Percentiles rank a stretch among this genome's conserved stretches.
phyloP scores from a whole-genome alignment of 2,888 invertebrate species.

The Phrixothrix hirtus region DNA sequence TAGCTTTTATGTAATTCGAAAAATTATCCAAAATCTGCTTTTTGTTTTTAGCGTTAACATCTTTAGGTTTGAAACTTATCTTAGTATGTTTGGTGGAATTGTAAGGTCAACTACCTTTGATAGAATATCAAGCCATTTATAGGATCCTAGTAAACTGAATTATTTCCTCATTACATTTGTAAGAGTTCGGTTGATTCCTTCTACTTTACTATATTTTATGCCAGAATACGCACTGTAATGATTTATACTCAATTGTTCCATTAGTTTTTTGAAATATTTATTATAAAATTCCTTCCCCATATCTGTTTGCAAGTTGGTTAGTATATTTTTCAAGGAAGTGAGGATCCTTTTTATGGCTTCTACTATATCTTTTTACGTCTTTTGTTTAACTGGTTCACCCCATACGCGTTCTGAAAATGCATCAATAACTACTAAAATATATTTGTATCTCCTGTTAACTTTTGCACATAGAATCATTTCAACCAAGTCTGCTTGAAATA shows the following conservation, averaged over 20 bases:
- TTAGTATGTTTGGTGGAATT: conserved; percentile 24
- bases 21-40: too few species aligned
- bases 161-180: conserved; percentile 12
- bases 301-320: conserved; percentile 8
- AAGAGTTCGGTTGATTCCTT: conserved; percentile 2
- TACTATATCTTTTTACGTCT: conserved; percentile 38
- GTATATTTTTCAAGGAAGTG: conserved; percentile 35
- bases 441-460: too few species aligned
- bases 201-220: not conserved
- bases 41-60: not conserved
- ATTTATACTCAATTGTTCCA: conserved; percentile 33
- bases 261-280: conserved; percentile 33
- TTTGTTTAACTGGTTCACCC: conserved; percentile 42
- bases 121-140: not conserved
- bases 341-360: conserved; percentile 36
- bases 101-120: conserved; percentile 17
- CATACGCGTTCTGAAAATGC: too few species aligned
- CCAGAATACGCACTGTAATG: conserved; percentile 27
- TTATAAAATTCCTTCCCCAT: conserved; percentile 26
- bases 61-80: not conserved
- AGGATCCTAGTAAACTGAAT: conserved; percentile 34
- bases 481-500: too few species aligned
- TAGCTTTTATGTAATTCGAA: too few species aligned
- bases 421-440: too few species aligned
- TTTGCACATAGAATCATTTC: too few species aligned